phyloP scores from a whole-genome alignment of 2,797 vertebrate species.

The Clarias laeviceps region DNA sequence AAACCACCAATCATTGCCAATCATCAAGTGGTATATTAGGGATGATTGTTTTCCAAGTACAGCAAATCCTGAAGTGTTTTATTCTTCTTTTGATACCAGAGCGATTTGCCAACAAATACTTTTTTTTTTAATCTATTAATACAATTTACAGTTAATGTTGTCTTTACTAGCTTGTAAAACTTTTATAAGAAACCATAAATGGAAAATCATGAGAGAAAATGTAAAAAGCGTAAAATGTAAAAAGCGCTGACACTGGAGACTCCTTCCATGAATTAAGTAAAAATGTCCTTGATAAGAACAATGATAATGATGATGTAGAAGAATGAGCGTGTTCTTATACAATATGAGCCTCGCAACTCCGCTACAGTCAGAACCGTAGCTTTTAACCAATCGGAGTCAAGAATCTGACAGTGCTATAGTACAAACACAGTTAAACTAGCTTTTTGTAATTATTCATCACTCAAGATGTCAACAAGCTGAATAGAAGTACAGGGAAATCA shows the following conservation, averaged over 20 bases:
- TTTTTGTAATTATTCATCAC: conserved; percentile 11
- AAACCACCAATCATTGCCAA: neutral
- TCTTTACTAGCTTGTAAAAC: neutral
- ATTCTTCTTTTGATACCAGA: neutral
- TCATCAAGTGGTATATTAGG: neutral
- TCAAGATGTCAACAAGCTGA: neutral
- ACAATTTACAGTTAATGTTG: too few species aligned
- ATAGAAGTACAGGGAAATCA: conserved; percentile 2
- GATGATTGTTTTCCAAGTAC: neutral
- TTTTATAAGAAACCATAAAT: neutral
- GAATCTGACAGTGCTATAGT: neutral
- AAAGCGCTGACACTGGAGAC: neutral
- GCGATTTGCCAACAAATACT: neutral
- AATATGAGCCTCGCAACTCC: neutral
- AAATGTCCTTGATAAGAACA: neutral
- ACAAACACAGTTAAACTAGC: neutral
- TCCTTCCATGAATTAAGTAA: neutral
- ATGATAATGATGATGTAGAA: neutral
- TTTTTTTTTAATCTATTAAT: neutral
- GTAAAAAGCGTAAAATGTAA: neutral
- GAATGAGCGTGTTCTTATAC: neutral
- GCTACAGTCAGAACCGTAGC: neutral
- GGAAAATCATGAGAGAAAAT: neutral
- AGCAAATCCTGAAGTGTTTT: neutral
- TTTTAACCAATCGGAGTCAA: neutral